These are phyloP conservation scores for Drosophila truncata DNA, from an alignment of 1,140 invertebrate genomes.

Conservation along the genomic window DNA sequence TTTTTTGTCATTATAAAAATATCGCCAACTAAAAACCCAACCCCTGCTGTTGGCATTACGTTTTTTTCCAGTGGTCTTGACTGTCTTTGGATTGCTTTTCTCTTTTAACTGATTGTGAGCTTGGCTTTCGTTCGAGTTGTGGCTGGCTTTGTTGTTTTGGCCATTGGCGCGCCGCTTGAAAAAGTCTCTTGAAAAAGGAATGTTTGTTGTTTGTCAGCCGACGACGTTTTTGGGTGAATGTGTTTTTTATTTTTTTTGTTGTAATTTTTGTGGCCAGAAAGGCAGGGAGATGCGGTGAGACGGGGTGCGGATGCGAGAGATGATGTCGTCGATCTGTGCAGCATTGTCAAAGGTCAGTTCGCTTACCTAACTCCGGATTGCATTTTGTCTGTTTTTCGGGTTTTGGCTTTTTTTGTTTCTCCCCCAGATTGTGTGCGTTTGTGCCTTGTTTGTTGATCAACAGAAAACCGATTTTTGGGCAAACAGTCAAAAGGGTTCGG, in stretches of 20 bases:
- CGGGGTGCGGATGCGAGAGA: constrained; percentile 28
- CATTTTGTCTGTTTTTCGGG: constrained; percentile 55
- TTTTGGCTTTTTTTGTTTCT: constrained; percentile 17
- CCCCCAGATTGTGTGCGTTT: constrained; percentile 40
- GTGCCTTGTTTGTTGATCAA: constrained; percentile 47
- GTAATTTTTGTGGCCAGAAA: constrained; percentile 10
- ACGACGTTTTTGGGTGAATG: constrained; percentile 74
- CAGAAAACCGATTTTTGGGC: constrained; percentile 25
- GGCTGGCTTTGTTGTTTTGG: constrained; percentile 42
- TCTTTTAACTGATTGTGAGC: constrained; percentile 66
- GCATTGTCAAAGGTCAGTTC: constrained; percentile 82
- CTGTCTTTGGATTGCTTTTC: constrained; percentile 61
- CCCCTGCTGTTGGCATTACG: constrained; percentile 14
- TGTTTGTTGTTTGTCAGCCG: constrained; percentile 61
- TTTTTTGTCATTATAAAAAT: not conserved
- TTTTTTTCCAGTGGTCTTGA: constrained; percentile 49
- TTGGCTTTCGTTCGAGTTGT: constrained; percentile 69
- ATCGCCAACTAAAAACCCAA: not conserved
- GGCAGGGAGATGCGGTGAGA: not conserved
- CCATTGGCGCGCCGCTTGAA: constrained; percentile 51
- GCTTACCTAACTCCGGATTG: constrained; percentile 82
- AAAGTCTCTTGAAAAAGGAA: constrained; percentile 74
- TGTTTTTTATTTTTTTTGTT: constrained; percentile 30
- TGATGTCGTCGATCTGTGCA: constrained; percentile 67
- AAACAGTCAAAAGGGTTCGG: constrained; percentile 40